phyloP scores from a whole-genome alignment of 2,888 invertebrate genomes.

The Rhopalosiphum nymphaeae region DNA sequence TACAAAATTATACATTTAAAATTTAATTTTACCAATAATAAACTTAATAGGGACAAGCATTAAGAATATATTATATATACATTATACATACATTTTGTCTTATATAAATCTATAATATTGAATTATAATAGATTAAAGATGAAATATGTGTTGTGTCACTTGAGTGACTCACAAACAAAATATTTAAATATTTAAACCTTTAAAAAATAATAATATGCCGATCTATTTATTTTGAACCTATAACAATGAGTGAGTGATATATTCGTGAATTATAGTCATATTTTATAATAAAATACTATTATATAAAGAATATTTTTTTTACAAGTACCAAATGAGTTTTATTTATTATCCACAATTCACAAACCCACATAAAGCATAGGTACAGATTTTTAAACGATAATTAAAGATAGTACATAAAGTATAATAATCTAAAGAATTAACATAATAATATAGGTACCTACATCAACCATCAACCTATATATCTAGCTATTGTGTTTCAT shows the following conservation, averaged over 20 bases:
- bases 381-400: conserved; percentile 16
- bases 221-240: conserved; percentile 4
- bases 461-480: neutral
- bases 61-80: neutral
- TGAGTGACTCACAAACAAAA: neutral
- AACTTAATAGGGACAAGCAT: neutral
- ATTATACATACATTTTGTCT: neutral
- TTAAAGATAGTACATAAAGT: conserved; percentile 39
- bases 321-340: neutral
- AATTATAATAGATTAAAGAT: neutral
- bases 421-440: conserved; percentile 22
- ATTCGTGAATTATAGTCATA: neutral
- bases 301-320: neutral
- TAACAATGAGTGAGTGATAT: neutral
- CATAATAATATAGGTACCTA: conserved; percentile 37
- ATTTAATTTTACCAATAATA: neutral
- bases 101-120: neutral
- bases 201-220: neutral
- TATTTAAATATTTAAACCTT: neutral
- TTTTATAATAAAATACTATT: conserved; percentile 7
- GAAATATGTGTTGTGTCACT: neutral
- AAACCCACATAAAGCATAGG: conserved; percentile 28
- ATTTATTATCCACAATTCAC: conserved; percentile 20
- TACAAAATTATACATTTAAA: neutral
- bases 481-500: conserved; percentile 46